Percentiles rank a stretch among this genome's conserved stretches.
Evolutionary conservation across 2,888 invertebrate species (phyloP).

Genomic region (Criorhina ranunculi): DNA sequence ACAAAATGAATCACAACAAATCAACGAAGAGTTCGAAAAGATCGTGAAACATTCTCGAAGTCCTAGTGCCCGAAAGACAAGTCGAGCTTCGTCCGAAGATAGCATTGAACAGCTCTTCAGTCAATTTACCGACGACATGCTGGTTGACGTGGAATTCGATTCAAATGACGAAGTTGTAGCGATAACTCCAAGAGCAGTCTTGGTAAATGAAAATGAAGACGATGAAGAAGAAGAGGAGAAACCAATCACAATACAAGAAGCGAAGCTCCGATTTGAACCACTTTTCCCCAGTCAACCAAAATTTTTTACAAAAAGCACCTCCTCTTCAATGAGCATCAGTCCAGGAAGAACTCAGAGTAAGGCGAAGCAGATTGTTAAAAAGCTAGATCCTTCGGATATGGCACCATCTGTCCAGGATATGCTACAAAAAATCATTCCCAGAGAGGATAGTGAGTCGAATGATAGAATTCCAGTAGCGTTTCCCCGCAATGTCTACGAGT

Average conservation of each 20-base stretch:
- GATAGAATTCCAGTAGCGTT: slow-evolving; percentile 49
- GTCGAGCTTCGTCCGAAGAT: slow-evolving; percentile 82
- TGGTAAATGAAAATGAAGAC: slow-evolving; percentile 43
- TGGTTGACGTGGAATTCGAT: slow-evolving; percentile 83
- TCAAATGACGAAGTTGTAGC: slow-evolving; percentile 82
- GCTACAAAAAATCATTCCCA: slow-evolving; percentile 77
- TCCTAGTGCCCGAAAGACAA: slow-evolving; percentile 78
- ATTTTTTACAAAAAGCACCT: slow-evolving; percentile 81
- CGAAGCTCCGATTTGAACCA: slow-evolving; percentile 51
- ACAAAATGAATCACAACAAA: slow-evolving; percentile 14
- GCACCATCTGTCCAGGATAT: slow-evolving; percentile 83
- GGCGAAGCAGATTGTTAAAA: slow-evolving; percentile 80
- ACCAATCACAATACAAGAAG: slow-evolving; percentile 39
- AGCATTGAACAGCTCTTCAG: slow-evolving; percentile 83
- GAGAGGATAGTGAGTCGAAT: slow-evolving; percentile 72
- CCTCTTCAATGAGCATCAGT: slow-evolving; percentile 81
- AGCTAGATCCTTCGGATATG: slow-evolving; percentile 81
- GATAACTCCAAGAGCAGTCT: slow-evolving; percentile 79
- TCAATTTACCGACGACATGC: slow-evolving; percentile 82
- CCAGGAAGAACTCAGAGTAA: slow-evolving; percentile 79
- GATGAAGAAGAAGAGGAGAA: slow-evolving; percentile 36
- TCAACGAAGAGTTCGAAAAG: slow-evolving; percentile 40
- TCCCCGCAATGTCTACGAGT: slow-evolving; percentile 42
- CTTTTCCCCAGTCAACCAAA: slow-evolving; percentile 81
- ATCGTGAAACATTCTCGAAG: slow-evolving; percentile 77